A percentile compares a stretch with the other conserved stretches of the same genome.
phyloP scores from a whole-genome alignment of 2,113 vertebrate genomes.

The Kobus ellipsiprymnus region DNA sequence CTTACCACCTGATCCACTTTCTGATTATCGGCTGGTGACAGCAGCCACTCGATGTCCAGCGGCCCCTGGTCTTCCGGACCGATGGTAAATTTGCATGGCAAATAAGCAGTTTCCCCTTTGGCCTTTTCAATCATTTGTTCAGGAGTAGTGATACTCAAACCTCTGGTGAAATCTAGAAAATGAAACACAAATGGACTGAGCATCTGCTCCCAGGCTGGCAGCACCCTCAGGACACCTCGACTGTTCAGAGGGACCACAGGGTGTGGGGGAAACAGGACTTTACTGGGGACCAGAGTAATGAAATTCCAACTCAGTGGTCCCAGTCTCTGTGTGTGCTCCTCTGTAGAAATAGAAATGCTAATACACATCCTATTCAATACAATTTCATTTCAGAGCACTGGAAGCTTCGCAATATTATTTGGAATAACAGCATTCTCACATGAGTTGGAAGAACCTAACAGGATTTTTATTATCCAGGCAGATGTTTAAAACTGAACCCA shows the following conservation, averaged over 20 bases:
- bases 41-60: slow-evolving; percentile 83
- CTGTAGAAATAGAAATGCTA: background rate
- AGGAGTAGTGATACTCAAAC: slow-evolving; percentile 74
- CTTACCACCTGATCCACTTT: slow-evolving; percentile 80
- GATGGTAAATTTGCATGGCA: slow-evolving; percentile 79
- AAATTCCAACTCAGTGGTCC: background rate
- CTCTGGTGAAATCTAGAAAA: slow-evolving; percentile 73
- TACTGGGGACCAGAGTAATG: background rate
- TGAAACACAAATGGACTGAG: background rate
- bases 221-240: background rate
- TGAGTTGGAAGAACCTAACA: background rate
- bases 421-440: background rate
- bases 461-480: background rate
- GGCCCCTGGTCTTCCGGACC: slow-evolving; percentile 68
- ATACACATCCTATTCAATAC: background rate
- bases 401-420: background rate
- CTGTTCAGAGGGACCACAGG: background rate
- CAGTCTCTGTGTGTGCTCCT: background rate
- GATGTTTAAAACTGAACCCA: background rate
- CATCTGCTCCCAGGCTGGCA: background rate
- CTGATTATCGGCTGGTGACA: slow-evolving; percentile 79
- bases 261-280: background rate
- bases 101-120: slow-evolving; percentile 80
- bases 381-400: background rate
- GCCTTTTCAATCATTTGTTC: slow-evolving; percentile 78